Conservation (phyloP, 2,888 invertebrate genomes). For the Blastobasis adustella region DNA sequence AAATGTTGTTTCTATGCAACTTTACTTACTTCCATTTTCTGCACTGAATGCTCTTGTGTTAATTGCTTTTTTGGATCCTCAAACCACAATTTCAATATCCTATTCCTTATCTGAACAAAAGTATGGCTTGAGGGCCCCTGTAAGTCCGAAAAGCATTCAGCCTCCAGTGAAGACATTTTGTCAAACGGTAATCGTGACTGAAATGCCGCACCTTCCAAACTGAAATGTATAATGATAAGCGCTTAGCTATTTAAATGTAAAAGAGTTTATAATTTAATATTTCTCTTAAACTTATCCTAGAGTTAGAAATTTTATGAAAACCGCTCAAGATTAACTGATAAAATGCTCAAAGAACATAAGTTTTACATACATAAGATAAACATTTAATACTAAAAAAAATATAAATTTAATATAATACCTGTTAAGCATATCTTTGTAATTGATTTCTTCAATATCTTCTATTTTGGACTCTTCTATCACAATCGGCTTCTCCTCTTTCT, state of each 20-base stretch:
- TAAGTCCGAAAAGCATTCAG: conserved; percentile 94
- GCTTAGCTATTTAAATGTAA: no score
- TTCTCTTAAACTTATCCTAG: no score
- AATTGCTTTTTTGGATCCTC: conserved; percentile 96
- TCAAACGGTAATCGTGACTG: conserved; percentile 95
- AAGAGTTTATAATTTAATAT: no score
- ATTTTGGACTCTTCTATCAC: conserved; percentile 68
- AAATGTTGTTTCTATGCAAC: not conserved
- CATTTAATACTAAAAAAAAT: not conserved
- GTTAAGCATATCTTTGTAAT: conserved; percentile 63
- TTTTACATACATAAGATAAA: not conserved
- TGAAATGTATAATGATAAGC: conserved; percentile 27
- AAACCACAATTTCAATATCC: conserved; percentile 94
- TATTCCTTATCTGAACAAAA: conserved; percentile 93
- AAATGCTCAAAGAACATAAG: not conserved
- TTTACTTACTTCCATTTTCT: conserved; percentile 79
- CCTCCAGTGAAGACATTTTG: conserved; percentile 95
- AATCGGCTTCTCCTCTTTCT: conserved; percentile 63
- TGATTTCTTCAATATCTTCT: conserved; percentile 80
- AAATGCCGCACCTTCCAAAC: conserved; percentile 94
- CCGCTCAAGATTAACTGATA: no score
- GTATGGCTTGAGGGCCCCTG: conserved; percentile 89
- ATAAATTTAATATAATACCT: conserved; percentile 30
- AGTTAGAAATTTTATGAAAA: no score
- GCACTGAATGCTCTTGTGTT: conserved; percentile 85